phyloP scores from a whole-genome alignment of 2,797 vertebrate species.

The Nasua narica region DNA sequence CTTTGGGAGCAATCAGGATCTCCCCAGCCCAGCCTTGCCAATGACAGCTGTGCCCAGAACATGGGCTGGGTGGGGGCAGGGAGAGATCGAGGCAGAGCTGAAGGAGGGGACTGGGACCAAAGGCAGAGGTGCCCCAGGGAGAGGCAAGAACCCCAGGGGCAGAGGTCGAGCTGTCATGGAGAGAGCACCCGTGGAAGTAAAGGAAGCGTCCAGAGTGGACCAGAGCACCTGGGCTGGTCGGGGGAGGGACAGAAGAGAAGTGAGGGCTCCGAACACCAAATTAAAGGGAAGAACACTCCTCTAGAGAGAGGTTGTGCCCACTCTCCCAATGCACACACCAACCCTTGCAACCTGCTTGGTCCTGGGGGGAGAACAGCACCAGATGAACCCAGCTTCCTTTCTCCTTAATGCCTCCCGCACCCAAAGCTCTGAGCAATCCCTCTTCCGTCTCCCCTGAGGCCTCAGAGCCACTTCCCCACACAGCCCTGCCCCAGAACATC shows the following conservation, averaged over 20 bases:
- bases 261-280: not conserved
- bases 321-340: rapidly evolving
- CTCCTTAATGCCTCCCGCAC: rapidly evolving
- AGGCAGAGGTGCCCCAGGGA: not conserved
- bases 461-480: not conserved
- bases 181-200: rapidly evolving
- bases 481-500: not conserved
- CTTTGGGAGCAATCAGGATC: not conserved
- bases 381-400: not conserved
- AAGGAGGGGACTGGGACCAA: not conserved
- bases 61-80: not conserved
- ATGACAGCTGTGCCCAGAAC: not conserved
- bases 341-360: not conserved
- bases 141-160: not conserved
- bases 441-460: not conserved
- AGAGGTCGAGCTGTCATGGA: not conserved
- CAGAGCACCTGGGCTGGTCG: rapidly evolving
- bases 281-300: not conserved
- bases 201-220: not conserved
- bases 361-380: not conserved
- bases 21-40: not conserved
- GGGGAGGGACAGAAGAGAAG: too few relatives aligned
- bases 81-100: not conserved
- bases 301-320: not conserved
- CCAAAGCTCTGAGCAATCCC: not conserved